Evolutionary conservation across 2,888 invertebrate species (phyloP).

Genomic region (Phaedon cochleariae): DNA sequence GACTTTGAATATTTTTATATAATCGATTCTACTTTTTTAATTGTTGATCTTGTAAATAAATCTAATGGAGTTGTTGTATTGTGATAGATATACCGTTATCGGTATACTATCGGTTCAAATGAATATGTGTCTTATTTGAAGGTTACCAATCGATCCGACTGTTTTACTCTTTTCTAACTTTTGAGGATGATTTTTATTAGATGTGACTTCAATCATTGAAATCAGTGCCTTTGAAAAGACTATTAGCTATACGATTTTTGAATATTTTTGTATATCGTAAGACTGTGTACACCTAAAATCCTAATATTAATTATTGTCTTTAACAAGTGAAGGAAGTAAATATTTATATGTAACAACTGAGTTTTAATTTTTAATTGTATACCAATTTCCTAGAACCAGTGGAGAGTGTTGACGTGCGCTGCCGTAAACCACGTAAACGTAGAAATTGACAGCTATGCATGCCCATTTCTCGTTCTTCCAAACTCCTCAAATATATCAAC

Average conservation of each 20-base stretch:
- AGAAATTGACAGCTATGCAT: too few species aligned
- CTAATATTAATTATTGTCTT: conserved; percentile 25
- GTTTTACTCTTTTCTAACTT: conserved; percentile 1
- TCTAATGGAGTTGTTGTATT: conserved; percentile 23
- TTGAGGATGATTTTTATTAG: background rate
- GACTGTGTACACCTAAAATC: conserved; percentile 28
- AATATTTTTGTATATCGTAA: conserved; percentile 27
- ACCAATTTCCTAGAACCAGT: too few species aligned
- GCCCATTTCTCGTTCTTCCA: too few species aligned
- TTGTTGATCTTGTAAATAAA: conserved; percentile 36
- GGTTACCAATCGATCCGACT: conserved; percentile 17
- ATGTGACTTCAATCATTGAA: background rate
- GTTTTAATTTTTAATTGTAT: too few species aligned
- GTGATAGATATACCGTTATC: conserved; percentile 28
- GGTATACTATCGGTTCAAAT: conserved; percentile 15
- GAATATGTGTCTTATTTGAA: conserved; percentile 13
- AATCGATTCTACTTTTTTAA: conserved; percentile 32
- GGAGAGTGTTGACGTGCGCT: too few species aligned
- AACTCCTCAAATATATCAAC: too few species aligned
- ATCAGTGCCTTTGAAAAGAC: conserved; percentile 24
- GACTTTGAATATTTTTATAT: conserved; percentile 30
- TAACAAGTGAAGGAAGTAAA: conserved; percentile 17
- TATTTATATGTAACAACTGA: background rate
- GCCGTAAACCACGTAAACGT: too few species aligned
- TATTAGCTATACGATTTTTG: conserved; percentile 21